Conservation (phyloP, 2,113 vertebrate species). For the Spheniscus mendiculus region DNA sequence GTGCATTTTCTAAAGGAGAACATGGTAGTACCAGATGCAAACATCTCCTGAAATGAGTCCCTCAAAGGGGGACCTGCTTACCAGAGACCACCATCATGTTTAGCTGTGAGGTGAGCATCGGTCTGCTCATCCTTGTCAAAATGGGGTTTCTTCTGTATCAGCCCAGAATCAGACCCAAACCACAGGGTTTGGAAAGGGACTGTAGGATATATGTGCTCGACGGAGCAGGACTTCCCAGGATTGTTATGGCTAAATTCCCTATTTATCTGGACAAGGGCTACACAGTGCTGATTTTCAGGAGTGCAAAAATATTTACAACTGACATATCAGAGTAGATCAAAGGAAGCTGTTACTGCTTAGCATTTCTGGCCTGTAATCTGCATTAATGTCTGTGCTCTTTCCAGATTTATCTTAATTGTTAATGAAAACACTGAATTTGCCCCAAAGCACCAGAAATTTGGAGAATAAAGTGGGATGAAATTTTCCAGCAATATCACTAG, state of each 20-base stretch:
- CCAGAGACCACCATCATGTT: not conserved
- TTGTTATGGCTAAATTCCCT: not conserved
- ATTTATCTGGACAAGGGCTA: not conserved
- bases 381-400: conserved; percentile 34
- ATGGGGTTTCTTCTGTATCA: not conserved
- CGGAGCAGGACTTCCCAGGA: not conserved
- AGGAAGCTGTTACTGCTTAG: conserved; percentile 43
- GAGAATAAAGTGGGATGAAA: not conserved
- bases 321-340: conserved; percentile 19
- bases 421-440: conserved; percentile 51
- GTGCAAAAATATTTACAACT: conserved; percentile 31
- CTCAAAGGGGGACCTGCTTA: not conserved
- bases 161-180: not conserved
- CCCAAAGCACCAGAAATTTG: conserved; percentile 26
- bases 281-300: not conserved
- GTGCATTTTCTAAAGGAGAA: not conserved
- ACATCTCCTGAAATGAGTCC: not conserved
- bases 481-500: not conserved
- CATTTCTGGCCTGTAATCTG: conserved; percentile 49
- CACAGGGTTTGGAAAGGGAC: not conserved
- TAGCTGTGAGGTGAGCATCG: too few species aligned
- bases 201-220: not conserved
- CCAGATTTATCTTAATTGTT: conserved; percentile 58
- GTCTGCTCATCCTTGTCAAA: not conserved
- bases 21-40: not conserved